These are phyloP conservation scores for Sphaerophoria taeniata DNA, from an alignment of 2,888 invertebrate genomes.

Conservation along the genomic window DNA sequence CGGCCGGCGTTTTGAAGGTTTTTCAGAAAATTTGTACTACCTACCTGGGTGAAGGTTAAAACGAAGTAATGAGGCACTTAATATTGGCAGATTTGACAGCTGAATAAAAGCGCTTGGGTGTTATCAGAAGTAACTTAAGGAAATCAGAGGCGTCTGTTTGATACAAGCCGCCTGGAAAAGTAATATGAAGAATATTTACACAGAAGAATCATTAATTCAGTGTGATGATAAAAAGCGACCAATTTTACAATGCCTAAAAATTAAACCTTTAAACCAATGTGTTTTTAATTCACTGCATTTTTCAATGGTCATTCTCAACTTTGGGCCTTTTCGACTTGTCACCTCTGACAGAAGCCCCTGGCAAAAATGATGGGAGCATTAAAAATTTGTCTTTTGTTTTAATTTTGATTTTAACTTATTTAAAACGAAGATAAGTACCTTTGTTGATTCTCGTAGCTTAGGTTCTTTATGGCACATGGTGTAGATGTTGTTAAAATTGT, in stretches of 20 bases:
- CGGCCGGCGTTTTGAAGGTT: constrained; percentile 52
- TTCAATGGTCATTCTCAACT: too few relatives aligned
- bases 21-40: constrained; percentile 22
- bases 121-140: constrained; percentile 10
- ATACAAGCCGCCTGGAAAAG: background rate
- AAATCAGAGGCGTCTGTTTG: background rate
- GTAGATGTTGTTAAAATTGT: constrained; percentile 2
- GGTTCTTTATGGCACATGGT: background rate
- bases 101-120: constrained; percentile 22
- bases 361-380: background rate
- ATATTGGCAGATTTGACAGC: constrained; percentile 43
- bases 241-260: too few relatives aligned
- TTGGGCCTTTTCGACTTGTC: background rate
- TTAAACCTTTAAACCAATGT: too few relatives aligned
- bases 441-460: constrained; percentile 4
- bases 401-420: background rate
- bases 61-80: constrained; percentile 47
- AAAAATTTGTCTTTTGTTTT: background rate
- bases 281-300: too few relatives aligned
- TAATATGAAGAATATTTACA: background rate
- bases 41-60: constrained; percentile 36
- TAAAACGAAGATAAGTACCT: constrained; percentile 23
- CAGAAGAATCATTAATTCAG: too few relatives aligned
- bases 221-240: too few relatives aligned
- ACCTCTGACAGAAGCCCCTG: background rate